Conservation (phyloP, 92 coral and sea anemone genomes). For the Epizoanthus scotinus region DNA sequence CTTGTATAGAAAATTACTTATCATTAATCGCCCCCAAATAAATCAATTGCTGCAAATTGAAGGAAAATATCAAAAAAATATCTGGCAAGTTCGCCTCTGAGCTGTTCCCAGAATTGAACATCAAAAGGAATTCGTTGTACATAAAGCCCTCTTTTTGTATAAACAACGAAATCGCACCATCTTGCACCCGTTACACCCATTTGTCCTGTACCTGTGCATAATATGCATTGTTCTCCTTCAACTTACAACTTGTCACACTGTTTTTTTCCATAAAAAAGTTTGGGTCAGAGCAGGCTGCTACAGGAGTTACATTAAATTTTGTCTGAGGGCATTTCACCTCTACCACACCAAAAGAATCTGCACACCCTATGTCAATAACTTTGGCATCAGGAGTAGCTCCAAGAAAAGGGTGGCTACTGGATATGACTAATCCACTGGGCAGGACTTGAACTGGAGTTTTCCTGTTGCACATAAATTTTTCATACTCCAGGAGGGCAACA, state of each 20-base stretch:
- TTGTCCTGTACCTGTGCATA: conserved; percentile 61
- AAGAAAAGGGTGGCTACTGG: conserved; percentile 27
- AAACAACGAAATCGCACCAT: no score
- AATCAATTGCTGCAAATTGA: no score
- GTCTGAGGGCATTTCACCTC: conserved; percentile 48
- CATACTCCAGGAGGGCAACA: conserved; percentile 40
- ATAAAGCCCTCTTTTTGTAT: no score
- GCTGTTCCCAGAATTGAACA: no score
- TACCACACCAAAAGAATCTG: conserved; percentile 14
- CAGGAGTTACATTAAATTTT: conserved; percentile 48
- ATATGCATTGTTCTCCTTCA: conserved; percentile 35
- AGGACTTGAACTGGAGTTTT: conserved; percentile 30
- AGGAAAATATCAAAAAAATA: no score
- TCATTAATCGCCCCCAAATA: background rate
- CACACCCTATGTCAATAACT: conserved; percentile 36
- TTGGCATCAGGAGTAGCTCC: conserved; percentile 55
- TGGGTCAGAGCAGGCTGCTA: conserved; percentile 53
- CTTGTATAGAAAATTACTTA: no score
- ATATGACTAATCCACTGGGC: conserved; percentile 36
- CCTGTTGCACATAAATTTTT: conserved; percentile 42
- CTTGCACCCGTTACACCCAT: conserved; percentile 34
- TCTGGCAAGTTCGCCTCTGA: no score
- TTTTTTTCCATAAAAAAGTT: conserved; percentile 50
- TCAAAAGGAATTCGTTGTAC: no score
- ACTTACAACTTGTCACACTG: conserved; percentile 10